Evolutionary conservation across 2,113 vertebrate species (phyloP).

Genomic region (Herpailurus yagouaroundi): DNA sequence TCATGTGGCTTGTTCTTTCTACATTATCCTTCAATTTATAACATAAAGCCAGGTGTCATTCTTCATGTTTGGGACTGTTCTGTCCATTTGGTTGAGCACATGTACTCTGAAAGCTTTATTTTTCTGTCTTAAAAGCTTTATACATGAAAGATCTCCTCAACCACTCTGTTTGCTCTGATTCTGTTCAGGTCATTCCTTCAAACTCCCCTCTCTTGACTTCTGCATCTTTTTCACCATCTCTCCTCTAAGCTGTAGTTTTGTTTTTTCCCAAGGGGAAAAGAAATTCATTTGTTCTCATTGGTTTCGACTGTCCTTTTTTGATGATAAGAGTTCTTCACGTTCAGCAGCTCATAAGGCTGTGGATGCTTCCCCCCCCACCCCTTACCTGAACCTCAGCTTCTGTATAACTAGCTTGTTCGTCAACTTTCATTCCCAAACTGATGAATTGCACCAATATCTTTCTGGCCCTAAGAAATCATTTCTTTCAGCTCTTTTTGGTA

Average conservation of each 20-base stretch:
- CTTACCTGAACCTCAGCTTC: background rate
- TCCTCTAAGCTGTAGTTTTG: constrained; percentile 9
- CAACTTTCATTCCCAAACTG: background rate
- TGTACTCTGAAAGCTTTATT: background rate
- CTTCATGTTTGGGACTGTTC: background rate
- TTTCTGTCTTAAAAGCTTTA: background rate
- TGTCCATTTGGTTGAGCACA: background rate
- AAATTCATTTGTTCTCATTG: background rate
- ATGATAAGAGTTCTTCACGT: background rate
- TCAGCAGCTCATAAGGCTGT: background rate
- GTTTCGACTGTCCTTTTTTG: background rate
- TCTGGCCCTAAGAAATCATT: background rate
- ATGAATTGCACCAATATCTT: background rate
- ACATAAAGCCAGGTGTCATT: background rate
- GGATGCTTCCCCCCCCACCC: background rate
- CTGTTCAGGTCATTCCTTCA: background rate
- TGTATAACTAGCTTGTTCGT: background rate
- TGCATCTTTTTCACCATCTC: background rate
- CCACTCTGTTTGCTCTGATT: background rate
- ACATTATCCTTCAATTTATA: background rate
- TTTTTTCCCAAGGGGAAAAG: background rate
- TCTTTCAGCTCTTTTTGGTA: background rate
- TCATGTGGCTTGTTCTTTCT: background rate
- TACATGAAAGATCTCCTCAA: background rate
- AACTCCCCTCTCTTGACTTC: background rate